These are phyloP conservation scores for Diarsia mendica DNA, from an alignment of 2,888 invertebrate genomes.

Conservation along the genomic window DNA sequence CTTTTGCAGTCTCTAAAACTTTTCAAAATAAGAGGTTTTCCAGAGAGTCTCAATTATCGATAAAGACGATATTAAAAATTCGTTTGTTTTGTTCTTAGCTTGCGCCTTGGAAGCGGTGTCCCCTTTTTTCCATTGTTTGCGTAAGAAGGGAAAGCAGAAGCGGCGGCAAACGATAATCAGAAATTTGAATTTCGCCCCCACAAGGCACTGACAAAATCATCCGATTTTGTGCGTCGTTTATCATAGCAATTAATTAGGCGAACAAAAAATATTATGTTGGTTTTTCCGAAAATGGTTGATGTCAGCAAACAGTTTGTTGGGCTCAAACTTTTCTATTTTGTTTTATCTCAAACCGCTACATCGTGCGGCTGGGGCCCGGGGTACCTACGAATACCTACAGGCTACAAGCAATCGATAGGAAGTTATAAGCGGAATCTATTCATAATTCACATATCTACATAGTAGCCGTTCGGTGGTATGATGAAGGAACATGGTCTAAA, in stretches of 20 bases:
- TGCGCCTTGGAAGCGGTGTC: slow-evolving; percentile 85
- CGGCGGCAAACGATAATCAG: slow-evolving; percentile 87
- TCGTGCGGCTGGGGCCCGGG: slow-evolving; percentile 53
- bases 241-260: slow-evolving; percentile 86
- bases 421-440: slow-evolving; percentile 79
- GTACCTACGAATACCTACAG: slow-evolving; percentile 5
- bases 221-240: slow-evolving; percentile 87
- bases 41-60: slow-evolving; percentile 90
- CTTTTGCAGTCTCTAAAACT: slow-evolving; percentile 89
- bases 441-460: slow-evolving; percentile 85
- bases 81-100: slow-evolving; percentile 90
- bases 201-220: slow-evolving; percentile 85
- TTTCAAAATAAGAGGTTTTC: slow-evolving; percentile 90
- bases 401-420: slow-evolving; percentile 58
- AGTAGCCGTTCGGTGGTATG: slow-evolving; percentile 82
- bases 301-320: slow-evolving; percentile 76
- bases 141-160: slow-evolving; percentile 84
- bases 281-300: slow-evolving; percentile 76
- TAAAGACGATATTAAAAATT: slow-evolving; percentile 90
- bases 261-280: slow-evolving; percentile 82
- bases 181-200: slow-evolving; percentile 88
- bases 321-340: slow-evolving; percentile 72
- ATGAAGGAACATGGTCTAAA: slow-evolving; percentile 88
- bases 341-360: slow-evolving; percentile 62
- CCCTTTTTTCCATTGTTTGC: slow-evolving; percentile 89